Percentiles rank a stretch among this genome's conserved stretches.
Conservation (phyloP, 2,797 vertebrate genomes). For the Neosilurus mollespiculum region DNA sequence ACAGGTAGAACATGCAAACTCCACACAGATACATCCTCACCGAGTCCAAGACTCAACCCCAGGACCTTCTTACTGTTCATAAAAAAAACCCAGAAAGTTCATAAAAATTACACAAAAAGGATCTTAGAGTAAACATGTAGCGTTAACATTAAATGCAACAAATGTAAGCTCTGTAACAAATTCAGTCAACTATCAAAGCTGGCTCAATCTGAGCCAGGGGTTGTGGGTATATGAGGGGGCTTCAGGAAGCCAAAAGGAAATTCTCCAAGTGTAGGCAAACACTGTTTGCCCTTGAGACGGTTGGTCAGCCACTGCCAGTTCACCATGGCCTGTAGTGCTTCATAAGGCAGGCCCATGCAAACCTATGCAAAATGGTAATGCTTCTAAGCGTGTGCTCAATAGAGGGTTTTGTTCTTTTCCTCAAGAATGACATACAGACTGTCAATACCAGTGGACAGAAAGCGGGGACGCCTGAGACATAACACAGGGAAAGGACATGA, state of each 20-base stretch:
- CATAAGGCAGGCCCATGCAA: slow-evolving; percentile 28
- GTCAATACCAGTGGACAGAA: neutral
- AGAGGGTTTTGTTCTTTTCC: slow-evolving; percentile 42
- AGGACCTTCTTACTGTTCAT: no score
- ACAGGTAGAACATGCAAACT: no score
- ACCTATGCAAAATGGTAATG: slow-evolving; percentile 52
- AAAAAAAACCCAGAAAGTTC: neutral
- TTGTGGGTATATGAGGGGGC: slow-evolving; percentile 40
- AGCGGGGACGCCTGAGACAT: slow-evolving; percentile 2
- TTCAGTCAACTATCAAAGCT: slow-evolving; percentile 36
- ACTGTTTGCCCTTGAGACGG: slow-evolving; percentile 37
- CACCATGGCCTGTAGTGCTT: slow-evolving; percentile 30
- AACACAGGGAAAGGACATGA: neutral
- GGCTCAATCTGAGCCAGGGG: slow-evolving; percentile 31
- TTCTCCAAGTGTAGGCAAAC: slow-evolving; percentile 41
- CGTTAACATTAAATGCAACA: slow-evolving; percentile 22
- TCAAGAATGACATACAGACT: slow-evolving; percentile 20
- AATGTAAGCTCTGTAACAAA: slow-evolving; percentile 24
- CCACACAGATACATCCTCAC: no score
- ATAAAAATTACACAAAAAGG: no score
- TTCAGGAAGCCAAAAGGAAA: slow-evolving; percentile 43
- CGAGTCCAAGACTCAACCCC: no score
- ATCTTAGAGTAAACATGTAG: no score
- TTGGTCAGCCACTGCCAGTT: slow-evolving; percentile 30
- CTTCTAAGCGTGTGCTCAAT: slow-evolving; percentile 34